phyloP scores from a whole-genome alignment of 2,888 invertebrate species.

The Nephrotoma flavescens region DNA sequence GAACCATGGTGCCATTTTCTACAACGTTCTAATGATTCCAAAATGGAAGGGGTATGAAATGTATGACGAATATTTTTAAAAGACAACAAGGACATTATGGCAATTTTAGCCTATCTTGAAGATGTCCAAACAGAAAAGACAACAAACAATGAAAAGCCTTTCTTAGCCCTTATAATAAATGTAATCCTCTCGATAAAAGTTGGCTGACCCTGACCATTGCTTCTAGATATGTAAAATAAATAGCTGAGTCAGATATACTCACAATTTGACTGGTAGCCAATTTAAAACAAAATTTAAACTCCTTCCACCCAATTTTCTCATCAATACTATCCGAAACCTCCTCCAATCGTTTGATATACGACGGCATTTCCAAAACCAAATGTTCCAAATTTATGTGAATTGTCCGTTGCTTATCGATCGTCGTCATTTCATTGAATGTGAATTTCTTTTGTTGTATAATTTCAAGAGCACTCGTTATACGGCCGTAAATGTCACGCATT shows the following conservation, averaged over 20 bases:
- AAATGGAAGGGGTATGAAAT: no score
- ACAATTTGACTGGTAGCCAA: conserved; percentile 50
- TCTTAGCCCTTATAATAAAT: no score
- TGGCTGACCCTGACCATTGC: no score
- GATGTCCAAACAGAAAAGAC: no score
- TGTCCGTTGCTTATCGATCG: conserved; percentile 41
- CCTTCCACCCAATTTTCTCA: conserved; percentile 44
- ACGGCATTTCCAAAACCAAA: conserved; percentile 45
- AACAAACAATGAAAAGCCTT: no score
- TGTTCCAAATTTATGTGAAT: conserved; percentile 46
- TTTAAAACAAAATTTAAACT: conserved; percentile 47
- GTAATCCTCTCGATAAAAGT: no score
- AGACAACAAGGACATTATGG: no score
- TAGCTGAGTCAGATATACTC: conserved; percentile 22
- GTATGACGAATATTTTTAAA: no score
- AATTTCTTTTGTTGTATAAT: conserved; percentile 30
- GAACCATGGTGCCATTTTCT: no score
- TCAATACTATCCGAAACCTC: conserved; percentile 45
- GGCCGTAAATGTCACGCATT: conserved; percentile 29
- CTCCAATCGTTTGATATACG: conserved; percentile 43
- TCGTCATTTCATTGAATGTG: conserved; percentile 44
- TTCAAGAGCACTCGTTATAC: conserved; percentile 23
- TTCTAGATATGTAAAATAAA: not conserved
- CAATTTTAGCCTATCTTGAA: no score
- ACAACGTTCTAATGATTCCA: no score